These are phyloP conservation scores for Phoxinus dragarum DNA, from an alignment of 2,797 vertebrate species.

Conservation along the genomic window DNA sequence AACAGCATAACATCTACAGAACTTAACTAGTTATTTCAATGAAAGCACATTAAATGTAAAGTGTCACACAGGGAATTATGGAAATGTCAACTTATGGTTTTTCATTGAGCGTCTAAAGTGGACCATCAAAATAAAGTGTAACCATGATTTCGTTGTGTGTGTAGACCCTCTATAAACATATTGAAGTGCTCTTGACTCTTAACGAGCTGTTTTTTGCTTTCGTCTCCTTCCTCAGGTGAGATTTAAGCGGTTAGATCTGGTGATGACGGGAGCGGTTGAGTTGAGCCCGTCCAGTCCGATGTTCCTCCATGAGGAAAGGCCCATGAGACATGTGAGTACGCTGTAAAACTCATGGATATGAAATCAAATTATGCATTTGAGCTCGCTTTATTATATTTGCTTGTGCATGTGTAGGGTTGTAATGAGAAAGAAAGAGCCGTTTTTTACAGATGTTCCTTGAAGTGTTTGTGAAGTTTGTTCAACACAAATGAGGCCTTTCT, in stretches of 20 bases:
- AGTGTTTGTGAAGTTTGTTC: not conserved
- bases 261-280: conserved; percentile 77
- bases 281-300: conserved; percentile 78
- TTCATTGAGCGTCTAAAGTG: not conserved
- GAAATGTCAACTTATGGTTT: not conserved
- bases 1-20: too few species aligned
- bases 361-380: not conserved
- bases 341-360: not conserved
- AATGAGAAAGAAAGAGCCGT: not conserved
- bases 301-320: conserved; percentile 86
- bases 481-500: not conserved
- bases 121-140: not conserved
- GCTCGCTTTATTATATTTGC: not conserved
- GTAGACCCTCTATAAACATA: not conserved
- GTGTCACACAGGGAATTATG: not conserved
- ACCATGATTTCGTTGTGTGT: not conserved
- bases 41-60: too few species aligned
- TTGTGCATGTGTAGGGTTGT: too few species aligned
- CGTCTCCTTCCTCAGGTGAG: conserved; percentile 77
- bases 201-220: not conserved
- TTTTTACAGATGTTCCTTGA: not conserved
- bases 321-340: conserved; percentile 82
- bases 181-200: not conserved
- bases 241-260: conserved; percentile 85
- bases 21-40: too few species aligned